phyloP scores from a whole-genome alignment of 2,113 vertebrate species.

The Cygnus buccinator region DNA sequence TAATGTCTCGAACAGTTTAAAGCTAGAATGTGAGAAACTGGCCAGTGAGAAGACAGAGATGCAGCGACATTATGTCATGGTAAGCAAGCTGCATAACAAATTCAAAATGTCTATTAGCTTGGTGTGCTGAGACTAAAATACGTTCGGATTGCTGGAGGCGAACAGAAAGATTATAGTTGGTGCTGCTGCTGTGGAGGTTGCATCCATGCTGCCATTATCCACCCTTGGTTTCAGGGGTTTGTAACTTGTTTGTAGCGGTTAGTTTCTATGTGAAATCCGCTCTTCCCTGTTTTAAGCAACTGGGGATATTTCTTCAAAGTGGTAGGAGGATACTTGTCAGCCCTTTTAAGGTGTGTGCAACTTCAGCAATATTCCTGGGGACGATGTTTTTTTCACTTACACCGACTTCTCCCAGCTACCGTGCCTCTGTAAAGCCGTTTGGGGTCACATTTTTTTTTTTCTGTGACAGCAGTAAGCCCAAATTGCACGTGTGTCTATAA shows the following conservation, averaged over 20 bases:
- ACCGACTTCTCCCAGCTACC: background rate
- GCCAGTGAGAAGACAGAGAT: constrained; percentile 98
- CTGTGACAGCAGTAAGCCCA: background rate
- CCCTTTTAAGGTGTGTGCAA: background rate
- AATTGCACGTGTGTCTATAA: accelerated
- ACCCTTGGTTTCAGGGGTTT: constrained; percentile 56
- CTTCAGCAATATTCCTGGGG: background rate
- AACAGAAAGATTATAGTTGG: background rate
- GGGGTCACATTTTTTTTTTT: background rate
- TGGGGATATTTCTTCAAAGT: background rate
- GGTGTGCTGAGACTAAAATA: constrained; percentile 17
- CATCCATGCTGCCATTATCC: constrained; percentile 40
- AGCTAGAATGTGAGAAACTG: constrained; percentile 96
- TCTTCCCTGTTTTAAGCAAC: constrained; percentile 1
- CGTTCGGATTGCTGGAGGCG: constrained; percentile 14
- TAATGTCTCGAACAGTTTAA: constrained; percentile 84
- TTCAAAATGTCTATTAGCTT: constrained; percentile 68
- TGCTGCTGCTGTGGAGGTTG: background rate
- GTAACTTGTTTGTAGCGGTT: constrained; percentile 25
- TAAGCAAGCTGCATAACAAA: constrained; percentile 79
- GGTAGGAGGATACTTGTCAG: background rate
- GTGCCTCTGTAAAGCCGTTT: accelerated
- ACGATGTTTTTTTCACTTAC: background rate
- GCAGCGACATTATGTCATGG: constrained; percentile 99
- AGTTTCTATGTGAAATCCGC: background rate